A percentile compares a stretch with the other conserved stretches of the same genome.
Conservation (phyloP, 2,113 vertebrate species). For the Notothenia rossii region DNA sequence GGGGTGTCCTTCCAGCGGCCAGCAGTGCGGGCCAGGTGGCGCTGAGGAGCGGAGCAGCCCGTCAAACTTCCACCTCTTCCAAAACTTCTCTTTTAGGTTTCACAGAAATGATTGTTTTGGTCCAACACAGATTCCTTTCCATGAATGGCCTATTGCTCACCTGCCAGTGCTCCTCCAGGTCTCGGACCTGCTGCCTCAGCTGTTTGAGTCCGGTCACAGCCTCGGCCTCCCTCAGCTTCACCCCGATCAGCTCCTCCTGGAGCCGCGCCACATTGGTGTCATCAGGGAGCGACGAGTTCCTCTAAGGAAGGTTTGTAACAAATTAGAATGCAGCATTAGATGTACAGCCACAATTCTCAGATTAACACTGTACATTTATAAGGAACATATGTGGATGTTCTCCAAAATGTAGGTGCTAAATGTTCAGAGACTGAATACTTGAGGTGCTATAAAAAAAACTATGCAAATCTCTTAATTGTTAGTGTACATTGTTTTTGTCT, state of each 20-base stretch:
- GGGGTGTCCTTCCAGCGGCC: conserved; percentile 96
- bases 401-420: no score
- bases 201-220: conserved; percentile 94
- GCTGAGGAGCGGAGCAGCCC: conserved; percentile 74
- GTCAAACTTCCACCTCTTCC: background rate
- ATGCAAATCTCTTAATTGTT: no score
- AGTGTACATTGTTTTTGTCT: no score
- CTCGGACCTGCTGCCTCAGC: conserved; percentile 92
- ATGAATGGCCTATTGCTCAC: conserved; percentile 70
- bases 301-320: conserved; percentile 77
- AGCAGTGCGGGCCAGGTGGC: conserved; percentile 92
- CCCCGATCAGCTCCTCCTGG: conserved; percentile 95
- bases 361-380: no score
- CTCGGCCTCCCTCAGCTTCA: conserved; percentile 95
- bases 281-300: conserved; percentile 93
- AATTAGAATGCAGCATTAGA: background rate
- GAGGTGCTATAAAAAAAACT: no score
- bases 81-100: background rate
- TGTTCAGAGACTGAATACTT: no score
- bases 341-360: no score
- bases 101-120: background rate
- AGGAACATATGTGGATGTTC: no score
- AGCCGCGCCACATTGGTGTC: conserved; percentile 96
- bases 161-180: conserved; percentile 99
- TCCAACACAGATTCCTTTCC: background rate